phyloP scores from a whole-genome alignment of 2,888 invertebrate genomes.

The Drosophila nigricruria region DNA sequence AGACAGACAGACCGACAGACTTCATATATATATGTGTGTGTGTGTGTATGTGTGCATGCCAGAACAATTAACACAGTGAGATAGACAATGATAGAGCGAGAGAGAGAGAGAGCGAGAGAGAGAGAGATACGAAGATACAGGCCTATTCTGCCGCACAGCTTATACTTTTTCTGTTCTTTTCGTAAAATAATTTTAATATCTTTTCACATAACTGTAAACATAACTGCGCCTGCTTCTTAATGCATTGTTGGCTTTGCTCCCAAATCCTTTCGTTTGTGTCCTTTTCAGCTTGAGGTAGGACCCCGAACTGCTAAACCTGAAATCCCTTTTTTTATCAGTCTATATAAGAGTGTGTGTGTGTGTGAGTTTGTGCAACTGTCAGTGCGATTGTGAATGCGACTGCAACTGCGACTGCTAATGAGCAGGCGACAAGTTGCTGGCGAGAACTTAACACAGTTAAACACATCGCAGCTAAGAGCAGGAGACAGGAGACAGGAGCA shows the following conservation, averaged over 20 bases:
- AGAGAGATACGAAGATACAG: background rate
- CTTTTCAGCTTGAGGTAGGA: slow-evolving; percentile 59
- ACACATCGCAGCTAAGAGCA: background rate
- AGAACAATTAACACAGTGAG: slow-evolving; percentile 56
- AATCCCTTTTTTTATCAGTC: slow-evolving; percentile 27
- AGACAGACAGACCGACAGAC: slow-evolving; percentile 41
- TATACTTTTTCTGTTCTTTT: slow-evolving; percentile 60
- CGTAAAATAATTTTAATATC: slow-evolving; percentile 71
- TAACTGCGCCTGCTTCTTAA: slow-evolving; percentile 41
- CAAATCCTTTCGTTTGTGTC: slow-evolving; percentile 53
- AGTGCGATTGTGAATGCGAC: background rate
- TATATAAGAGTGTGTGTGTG: background rate
- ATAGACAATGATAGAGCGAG: background rate
- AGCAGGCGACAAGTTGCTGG: slow-evolving; percentile 58
- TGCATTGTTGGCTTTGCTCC: slow-evolving; percentile 57
- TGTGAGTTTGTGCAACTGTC: background rate
- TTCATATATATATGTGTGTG: slow-evolving; percentile 3
- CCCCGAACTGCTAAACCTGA: slow-evolving; percentile 20
- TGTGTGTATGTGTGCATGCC: background rate
- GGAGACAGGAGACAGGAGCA: background rate
- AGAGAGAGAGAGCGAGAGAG: background rate
- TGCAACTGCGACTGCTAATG: slow-evolving; percentile 54
- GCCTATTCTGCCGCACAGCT: slow-evolving; percentile 2
- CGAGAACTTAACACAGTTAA: slow-evolving; percentile 15
- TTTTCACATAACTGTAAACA: slow-evolving; percentile 54